phyloP scores from a whole-genome alignment of 2,113 vertebrate genomes.

The Ptychochromis oligacanthus region DNA sequence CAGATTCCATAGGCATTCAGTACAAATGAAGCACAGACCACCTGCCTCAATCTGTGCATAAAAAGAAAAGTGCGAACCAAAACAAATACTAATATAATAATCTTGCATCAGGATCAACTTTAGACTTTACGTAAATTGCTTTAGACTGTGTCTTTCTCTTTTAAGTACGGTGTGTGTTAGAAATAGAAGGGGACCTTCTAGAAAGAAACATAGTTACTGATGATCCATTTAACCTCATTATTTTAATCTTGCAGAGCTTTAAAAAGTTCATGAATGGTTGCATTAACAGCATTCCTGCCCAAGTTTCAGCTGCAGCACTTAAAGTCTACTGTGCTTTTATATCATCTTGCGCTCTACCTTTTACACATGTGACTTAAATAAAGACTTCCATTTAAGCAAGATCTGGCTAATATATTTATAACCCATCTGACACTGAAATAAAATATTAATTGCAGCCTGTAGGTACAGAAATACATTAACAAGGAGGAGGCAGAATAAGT shows the following conservation, averaged over 20 bases:
- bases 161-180: neutral
- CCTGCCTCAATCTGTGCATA: neutral
- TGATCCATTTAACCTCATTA: neutral
- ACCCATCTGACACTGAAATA: neutral
- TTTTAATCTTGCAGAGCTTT: slow-evolving; percentile 1
- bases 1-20: neutral
- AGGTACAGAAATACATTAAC: neutral
- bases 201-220: neutral
- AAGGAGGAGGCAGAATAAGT: neutral
- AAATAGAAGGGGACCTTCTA: neutral
- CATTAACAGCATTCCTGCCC: neutral
- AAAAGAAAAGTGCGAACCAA: neutral
- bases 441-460: slow-evolving; percentile 16
- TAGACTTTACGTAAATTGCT: neutral
- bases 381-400: neutral
- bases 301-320: neutral
- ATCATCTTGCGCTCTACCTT: neutral
- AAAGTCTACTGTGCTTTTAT: neutral
- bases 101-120: no score
- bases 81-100: neutral
- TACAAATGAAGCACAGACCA: neutral
- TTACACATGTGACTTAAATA: neutral
- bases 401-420: neutral
- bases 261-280: neutral
- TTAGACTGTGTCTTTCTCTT: neutral